Conservation (phyloP, 2,888 invertebrate genomes). For the Fragum fragum region DNA sequence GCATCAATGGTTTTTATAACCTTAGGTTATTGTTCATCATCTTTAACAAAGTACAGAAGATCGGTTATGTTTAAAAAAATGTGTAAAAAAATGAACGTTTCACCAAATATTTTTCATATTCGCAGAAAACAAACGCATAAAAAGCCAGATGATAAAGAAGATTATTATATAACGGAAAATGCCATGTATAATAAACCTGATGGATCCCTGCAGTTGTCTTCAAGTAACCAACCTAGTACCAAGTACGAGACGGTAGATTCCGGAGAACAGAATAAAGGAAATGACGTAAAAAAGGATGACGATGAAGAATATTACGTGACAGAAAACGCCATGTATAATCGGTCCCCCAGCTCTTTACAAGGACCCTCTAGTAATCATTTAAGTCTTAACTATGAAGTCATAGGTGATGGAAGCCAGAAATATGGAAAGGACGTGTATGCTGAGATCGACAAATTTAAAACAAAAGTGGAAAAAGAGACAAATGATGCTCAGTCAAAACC, state of each 20-base stretch:
- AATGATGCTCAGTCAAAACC: neutral
- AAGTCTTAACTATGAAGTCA: neutral
- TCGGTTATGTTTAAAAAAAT: no score
- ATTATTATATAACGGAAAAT: neutral
- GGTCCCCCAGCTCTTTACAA: neutral
- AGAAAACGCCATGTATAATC: slow-evolving; percentile 3
- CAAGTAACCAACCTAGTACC: neutral
- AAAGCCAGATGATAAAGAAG: neutral
- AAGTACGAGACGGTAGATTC: neutral
- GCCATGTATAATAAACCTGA: neutral
- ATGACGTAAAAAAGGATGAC: neutral
- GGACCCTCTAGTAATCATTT: neutral
- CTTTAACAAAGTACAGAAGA: no score
- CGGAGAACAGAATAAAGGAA: neutral
- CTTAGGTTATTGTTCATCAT: no score
- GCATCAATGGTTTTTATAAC: no score
- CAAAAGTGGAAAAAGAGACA: neutral
- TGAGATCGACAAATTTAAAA: neutral
- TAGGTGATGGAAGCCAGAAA: neutral
- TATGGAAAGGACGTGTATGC: neutral
- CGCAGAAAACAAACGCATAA: neutral
- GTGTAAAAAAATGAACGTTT: no score
- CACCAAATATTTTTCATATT: no score
- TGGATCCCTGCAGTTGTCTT: neutral
- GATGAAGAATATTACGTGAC: neutral